These are phyloP conservation scores for Sesamia inferens DNA, from an alignment of 2,888 invertebrate genomes.

Conservation along the genomic window DNA sequence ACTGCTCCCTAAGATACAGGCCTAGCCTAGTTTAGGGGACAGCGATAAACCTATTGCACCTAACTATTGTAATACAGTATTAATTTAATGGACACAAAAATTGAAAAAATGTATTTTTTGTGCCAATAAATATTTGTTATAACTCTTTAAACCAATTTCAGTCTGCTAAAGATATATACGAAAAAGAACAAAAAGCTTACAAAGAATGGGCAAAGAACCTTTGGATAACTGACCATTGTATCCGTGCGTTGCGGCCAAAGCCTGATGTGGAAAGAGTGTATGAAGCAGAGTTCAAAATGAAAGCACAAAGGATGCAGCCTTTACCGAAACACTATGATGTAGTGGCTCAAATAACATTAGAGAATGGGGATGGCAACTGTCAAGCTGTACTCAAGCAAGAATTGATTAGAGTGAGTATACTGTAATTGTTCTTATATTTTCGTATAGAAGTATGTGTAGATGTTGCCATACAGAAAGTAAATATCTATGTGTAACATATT, in stretches of 20 bases:
- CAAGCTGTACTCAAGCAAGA: slow-evolving; percentile 69
- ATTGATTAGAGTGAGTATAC: slow-evolving; percentile 77
- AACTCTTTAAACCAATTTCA: slow-evolving; percentile 56
- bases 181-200: slow-evolving; percentile 80
- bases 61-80: no score
- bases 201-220: slow-evolving; percentile 79
- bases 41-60: no score
- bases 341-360: slow-evolving; percentile 81
- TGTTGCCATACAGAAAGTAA: background rate
- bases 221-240: slow-evolving; percentile 77
- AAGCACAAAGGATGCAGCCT: slow-evolving; percentile 67
- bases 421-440: background rate
- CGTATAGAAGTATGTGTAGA: no score
- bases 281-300: slow-evolving; percentile 78
- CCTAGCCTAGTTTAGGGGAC: no score
- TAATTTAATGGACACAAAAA: no score
- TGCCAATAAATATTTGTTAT: no score
- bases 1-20: no score
- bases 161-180: slow-evolving; percentile 75
- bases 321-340: slow-evolving; percentile 75
- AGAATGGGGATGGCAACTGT: slow-evolving; percentile 60
- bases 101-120: no score
- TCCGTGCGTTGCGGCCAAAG: slow-evolving; percentile 78
- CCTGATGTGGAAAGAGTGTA: slow-evolving; percentile 77
- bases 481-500: background rate